A percentile compares a stretch with the other conserved stretches of the same genome.
Evolutionary conservation across 2,888 invertebrate species (phyloP).

Genomic region (Chaetogeoica ovagalla): DNA sequence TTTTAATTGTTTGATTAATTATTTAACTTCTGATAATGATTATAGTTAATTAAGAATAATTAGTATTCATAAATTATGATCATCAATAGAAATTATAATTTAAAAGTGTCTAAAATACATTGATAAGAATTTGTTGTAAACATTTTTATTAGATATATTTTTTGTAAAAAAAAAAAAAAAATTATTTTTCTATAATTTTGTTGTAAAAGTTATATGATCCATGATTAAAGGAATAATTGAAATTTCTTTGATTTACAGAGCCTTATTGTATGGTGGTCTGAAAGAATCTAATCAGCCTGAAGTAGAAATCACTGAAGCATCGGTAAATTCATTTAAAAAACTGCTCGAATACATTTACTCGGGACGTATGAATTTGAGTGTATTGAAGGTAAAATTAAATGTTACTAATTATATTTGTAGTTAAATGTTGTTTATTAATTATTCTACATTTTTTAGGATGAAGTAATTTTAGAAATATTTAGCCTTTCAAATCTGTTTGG

Average conservation of each 20-base stretch:
- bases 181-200: not conserved
- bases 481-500: slow-evolving; percentile 94
- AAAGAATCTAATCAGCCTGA: slow-evolving; percentile 72
- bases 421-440: not conserved
- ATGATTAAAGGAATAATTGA: too few relatives aligned
- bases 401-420: not conserved
- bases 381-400: slow-evolving; percentile 63
- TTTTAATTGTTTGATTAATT: too few relatives aligned
- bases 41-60: too few relatives aligned
- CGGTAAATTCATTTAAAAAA: slow-evolving; percentile 82
- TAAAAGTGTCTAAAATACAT: too few relatives aligned
- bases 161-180: too few relatives aligned
- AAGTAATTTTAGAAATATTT: slow-evolving; percentile 64
- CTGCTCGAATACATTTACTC: slow-evolving; percentile 94
- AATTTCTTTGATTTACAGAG: slow-evolving; percentile 57
- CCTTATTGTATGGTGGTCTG: slow-evolving; percentile 68
- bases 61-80: too few relatives aligned
- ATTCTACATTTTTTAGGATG: slow-evolving; percentile 55
- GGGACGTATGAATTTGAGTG: slow-evolving; percentile 69
- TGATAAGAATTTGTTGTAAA: too few relatives aligned
- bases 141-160: too few relatives aligned
- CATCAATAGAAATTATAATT: too few relatives aligned
- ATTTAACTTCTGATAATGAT: too few relatives aligned
- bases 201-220: too few relatives aligned
- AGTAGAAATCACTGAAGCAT: slow-evolving; percentile 82